These are phyloP conservation scores for Notolepis coatsorum DNA, from an alignment of 2,797 vertebrate species.

Conservation along the genomic window DNA sequence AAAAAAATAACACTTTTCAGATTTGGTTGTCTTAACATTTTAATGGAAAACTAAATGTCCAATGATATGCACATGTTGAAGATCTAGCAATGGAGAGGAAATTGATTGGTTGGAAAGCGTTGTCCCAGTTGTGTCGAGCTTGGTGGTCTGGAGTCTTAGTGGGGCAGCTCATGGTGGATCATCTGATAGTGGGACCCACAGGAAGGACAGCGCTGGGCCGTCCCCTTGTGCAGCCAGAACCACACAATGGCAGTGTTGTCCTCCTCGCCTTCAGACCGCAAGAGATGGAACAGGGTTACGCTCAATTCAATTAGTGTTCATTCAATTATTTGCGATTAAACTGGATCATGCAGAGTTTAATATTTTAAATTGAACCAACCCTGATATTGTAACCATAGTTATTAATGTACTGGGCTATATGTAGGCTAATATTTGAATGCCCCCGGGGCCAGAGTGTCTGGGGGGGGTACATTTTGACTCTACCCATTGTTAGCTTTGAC, in stretches of 20 bases:
- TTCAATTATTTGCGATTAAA: no score
- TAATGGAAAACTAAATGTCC: conserved; percentile 59
- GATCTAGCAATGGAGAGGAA: conserved; percentile 23
- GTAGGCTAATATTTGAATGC: no score
- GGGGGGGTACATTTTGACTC: no score
- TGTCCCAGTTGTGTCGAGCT: conserved; percentile 1
- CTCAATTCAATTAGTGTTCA: no score
- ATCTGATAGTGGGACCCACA: conserved; percentile 73
- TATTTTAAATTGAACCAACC: no score
- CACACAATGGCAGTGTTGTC: conserved; percentile 79
- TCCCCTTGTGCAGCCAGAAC: conserved; percentile 82
- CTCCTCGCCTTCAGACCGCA: conserved; percentile 69
- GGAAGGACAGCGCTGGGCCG: conserved; percentile 76
- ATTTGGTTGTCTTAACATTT: conserved; percentile 43
- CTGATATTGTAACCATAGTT: not conserved
- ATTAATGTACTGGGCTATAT: not conserved
- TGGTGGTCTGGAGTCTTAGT: conserved; percentile 34
- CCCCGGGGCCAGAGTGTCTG: no score
- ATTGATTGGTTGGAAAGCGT: not conserved
- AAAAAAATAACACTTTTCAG: not conserved
- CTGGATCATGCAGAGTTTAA: no score
- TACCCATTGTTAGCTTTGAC: no score
- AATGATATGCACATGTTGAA: conserved; percentile 32
- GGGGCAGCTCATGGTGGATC: conserved; percentile 75
- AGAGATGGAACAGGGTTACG: no score